Conservation (phyloP, 2,113 vertebrate genomes). For the Etheostoma cragini region DNA sequence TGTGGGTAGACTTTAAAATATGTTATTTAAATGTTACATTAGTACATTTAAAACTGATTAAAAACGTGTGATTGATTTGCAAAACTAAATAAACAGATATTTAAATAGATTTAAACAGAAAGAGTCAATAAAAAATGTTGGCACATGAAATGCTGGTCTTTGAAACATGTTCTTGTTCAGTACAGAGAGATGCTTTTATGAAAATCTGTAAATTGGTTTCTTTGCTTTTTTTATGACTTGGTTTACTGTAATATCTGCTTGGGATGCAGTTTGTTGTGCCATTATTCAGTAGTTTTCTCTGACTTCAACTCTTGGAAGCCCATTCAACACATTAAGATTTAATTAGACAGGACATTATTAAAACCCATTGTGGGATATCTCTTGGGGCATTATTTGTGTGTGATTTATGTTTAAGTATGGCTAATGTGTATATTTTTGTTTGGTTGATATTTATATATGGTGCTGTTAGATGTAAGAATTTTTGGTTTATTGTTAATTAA, state of each 20-base stretch:
- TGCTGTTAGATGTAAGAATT: too few relatives aligned
- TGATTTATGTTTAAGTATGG: too few relatives aligned
- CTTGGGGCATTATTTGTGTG: too few relatives aligned
- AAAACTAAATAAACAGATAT: too few relatives aligned
- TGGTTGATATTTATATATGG: too few relatives aligned
- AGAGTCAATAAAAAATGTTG: not conserved
- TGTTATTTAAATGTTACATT: too few relatives aligned
- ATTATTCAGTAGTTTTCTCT: slow-evolving; percentile 1
- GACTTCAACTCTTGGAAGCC: not conserved
- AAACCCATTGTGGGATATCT: too few relatives aligned
- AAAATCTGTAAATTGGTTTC: slow-evolving; percentile 13
- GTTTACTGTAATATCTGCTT: slow-evolving; percentile 31
- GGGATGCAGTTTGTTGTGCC: slow-evolving; percentile 4
- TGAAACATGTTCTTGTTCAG: not conserved
- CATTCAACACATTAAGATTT: not conserved
- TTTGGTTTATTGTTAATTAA: too few relatives aligned
- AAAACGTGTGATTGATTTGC: too few relatives aligned
- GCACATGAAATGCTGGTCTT: not conserved
- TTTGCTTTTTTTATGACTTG: slow-evolving; percentile 18
- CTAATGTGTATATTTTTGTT: too few relatives aligned
- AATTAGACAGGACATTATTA: not conserved
- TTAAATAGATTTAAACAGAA: not conserved
- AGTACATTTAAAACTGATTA: too few relatives aligned
- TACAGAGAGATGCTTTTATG: not conserved
- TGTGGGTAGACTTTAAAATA: too few relatives aligned